Base-by-base conservation (phyloP, 2,797 vertebrate genomes). In the Notolabrus celidotus region DNA sequence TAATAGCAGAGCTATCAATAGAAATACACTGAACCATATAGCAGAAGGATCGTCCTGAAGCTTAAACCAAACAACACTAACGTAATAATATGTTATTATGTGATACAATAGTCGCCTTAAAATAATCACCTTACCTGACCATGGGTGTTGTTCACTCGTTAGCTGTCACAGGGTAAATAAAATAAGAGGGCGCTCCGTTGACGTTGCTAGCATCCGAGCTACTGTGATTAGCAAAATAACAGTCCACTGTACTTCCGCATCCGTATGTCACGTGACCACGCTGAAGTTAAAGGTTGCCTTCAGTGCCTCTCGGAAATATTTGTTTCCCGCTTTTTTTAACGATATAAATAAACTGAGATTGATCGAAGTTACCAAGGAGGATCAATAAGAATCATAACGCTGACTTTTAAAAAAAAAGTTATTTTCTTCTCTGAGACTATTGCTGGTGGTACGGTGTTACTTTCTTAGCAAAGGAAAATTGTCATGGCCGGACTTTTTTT, bases 61-160 rank as follows among this genome's bases (percentile, higher is more conserved):
- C 3, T 58, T 17, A 6, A 61, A 42, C 11, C 10, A 31, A 43
- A 34, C 7, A 50, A 20, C 5, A n/a, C 4, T 19, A 1, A 5
- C 29, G 67, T n/a, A 33, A 20, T 42, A 29, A 41, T 7, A 38
- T 1, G 6, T 22, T 20, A 16, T 10, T 22, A n/a, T 23, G 15
- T n/a, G 6, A 54, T 20, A 27, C 8, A 6, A 8, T n/a, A 17
- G 19, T 9, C 17, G 6, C 4, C 42, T 49, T 0, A 10, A 50
- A 45, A 38, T 1, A n/a, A 0, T 23, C 36, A 36, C 34, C 76
- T 88, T 86, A 94, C 93, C 92, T 94, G 89, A 94, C 92, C 92
- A 94, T 93, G 60, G 34, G 79, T 71, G 64, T 58, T 45, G 43
- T 79, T 70, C 33, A 36, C 4, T 56, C 62, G 47, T 50, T 19